phyloP scores from a whole-genome alignment of 2,888 invertebrate genomes.

The Dexiosoma caninum region DNA sequence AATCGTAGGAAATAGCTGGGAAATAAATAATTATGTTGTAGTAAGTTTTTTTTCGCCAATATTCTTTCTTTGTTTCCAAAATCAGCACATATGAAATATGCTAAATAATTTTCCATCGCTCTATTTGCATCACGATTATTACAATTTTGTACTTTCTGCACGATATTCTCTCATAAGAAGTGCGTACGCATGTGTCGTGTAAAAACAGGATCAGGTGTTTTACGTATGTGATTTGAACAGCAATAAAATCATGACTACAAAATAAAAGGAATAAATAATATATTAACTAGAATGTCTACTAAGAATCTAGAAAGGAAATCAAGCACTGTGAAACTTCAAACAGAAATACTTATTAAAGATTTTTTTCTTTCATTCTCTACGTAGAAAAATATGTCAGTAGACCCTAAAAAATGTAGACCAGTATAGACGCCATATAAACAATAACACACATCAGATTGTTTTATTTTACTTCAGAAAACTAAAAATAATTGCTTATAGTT shows the following conservation, averaged over 20 bases:
- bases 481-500: background rate
- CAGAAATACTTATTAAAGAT: background rate
- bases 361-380: background rate
- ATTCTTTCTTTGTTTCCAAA: too few relatives aligned
- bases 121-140: too few relatives aligned
- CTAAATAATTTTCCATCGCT: too few relatives aligned
- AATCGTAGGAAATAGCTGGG: too few relatives aligned
- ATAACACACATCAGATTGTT: background rate
- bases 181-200: background rate
- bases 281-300: constrained; percentile 34
- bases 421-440: background rate
- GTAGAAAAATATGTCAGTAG: constrained; percentile 19
- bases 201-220: background rate
- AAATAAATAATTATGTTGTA: too few relatives aligned
- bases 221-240: background rate
- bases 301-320: constrained; percentile 44
- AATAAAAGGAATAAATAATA: background rate
- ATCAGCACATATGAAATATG: too few relatives aligned
- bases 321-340: constrained; percentile 29
- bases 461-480: too few relatives aligned
- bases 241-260: background rate
- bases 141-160: too few relatives aligned
- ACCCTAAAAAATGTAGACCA: constrained; percentile 20
- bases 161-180: too few relatives aligned
- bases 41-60: too few relatives aligned